Evolutionary conservation across 1,140 invertebrate genomes (phyloP), one percentile per base, ranked within the genome.

Genomic region (Copidosoma floridanum): DNA sequence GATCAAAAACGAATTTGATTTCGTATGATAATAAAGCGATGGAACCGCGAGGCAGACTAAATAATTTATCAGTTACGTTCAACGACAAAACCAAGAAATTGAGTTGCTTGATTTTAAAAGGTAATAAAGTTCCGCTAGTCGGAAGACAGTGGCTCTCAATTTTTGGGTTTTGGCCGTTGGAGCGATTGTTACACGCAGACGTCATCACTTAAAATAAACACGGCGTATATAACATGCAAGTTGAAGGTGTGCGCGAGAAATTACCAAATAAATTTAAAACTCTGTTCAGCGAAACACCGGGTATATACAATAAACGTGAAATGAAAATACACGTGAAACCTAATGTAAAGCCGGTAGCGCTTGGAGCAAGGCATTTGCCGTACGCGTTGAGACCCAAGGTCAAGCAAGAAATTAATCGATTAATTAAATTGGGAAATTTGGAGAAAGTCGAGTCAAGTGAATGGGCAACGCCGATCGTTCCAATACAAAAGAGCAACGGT

Each of bases 381-480:
- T 73, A 68, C 55, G 68, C 69, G 2, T 46, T 72, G 32, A 44
- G 56, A 10, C 64, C 64, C 11, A 68, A 69, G 46, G 66, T 75
- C 2, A 63, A 64, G 11, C 44, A 63, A 12, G 71, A 75, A 61
- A 54, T 73, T 16, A 44, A 68, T 40, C 58, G 70, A 35, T 64
- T 75, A 47, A 63, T 60, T 8, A 47, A 41, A 3, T 47, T 69
- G 55, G 71, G 71, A 20, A 66, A 80, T 46, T 65, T 82, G 7
- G 51, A 68, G 53, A 68, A 68, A 14, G 70, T 81, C 8, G 64
- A 71, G 29, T 63, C 71, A 55, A 69, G 71, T 5, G 67, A 74
- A 43, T 82, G 77, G 71, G 76, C 75, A 7, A 69, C 73, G 10
- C 79, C 78, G 0, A 67, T 83, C 5, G 79, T 82, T 0, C 67